These are phyloP conservation scores for Lucinisca nassula DNA, from an alignment of 2,888 invertebrate species.

Conservation along the genomic window DNA sequence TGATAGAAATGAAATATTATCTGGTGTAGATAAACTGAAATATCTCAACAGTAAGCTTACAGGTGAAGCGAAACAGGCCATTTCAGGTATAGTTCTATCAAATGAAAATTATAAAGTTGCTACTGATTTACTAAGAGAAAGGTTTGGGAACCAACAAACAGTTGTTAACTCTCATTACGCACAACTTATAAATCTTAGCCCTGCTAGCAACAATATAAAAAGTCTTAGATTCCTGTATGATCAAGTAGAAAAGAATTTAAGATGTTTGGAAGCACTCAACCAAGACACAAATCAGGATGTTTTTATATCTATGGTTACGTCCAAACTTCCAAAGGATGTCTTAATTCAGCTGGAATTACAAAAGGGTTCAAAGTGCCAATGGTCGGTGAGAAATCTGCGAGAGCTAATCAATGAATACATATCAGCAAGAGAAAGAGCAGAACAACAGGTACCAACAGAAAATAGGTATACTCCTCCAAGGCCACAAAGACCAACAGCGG, in stretches of 20 bases:
- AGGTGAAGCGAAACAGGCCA: not conserved
- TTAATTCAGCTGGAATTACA: conserved; percentile 40
- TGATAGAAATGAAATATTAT: not conserved
- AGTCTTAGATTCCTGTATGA: not conserved
- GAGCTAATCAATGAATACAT: conserved; percentile 17
- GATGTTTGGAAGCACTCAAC: conserved; percentile 18
- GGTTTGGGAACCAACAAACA: conserved; percentile 8
- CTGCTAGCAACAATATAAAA: not conserved
- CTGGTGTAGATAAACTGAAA: not conserved
- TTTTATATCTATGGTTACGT: conserved; percentile 31
- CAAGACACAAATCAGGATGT: conserved; percentile 38
- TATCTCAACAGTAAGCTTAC: conserved; percentile 5
- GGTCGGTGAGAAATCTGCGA: conserved; percentile 14
- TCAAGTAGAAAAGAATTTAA: not conserved
- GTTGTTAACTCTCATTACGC: not conserved
- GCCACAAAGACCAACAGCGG: not conserved
- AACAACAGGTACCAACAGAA: not conserved
- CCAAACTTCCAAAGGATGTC: conserved; percentile 24
- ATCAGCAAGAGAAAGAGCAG: conserved; percentile 14
- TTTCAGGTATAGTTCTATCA: conserved; percentile 9
- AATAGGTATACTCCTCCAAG: not conserved
- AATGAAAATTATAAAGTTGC: conserved; percentile 13
- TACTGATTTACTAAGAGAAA: not conserved
- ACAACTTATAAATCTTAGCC: not conserved
- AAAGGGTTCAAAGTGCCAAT: conserved; percentile 15